These are phyloP conservation scores for Petrocephalus schoutedeni DNA, from an alignment of 2,797 vertebrate species.

Conservation along the genomic window DNA sequence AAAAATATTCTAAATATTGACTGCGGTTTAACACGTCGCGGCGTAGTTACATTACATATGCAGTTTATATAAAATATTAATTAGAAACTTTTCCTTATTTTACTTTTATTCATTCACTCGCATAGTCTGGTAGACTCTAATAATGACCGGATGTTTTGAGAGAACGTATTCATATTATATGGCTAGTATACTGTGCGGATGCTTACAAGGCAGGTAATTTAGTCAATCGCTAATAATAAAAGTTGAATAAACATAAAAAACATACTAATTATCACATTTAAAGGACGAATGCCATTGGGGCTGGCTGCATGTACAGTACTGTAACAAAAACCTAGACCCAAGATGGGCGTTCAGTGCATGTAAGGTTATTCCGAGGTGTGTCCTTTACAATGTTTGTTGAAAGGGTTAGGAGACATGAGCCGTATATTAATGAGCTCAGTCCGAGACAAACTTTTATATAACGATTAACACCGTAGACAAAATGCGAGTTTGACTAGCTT, in stretches of 20 bases:
- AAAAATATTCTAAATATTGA: background rate
- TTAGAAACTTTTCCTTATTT: background rate
- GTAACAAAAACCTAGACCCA: background rate
- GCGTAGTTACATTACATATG: background rate
- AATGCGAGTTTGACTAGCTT: background rate
- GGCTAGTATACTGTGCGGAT: background rate
- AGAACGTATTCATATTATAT: background rate
- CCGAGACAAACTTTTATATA: background rate
- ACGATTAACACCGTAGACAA: background rate
- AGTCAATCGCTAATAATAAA: background rate
- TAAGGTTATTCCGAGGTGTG: background rate
- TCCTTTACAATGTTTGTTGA: slow-evolving; percentile 11
- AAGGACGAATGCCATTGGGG: background rate
- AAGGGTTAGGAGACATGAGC: slow-evolving; percentile 5
- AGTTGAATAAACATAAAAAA: background rate
- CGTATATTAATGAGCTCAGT: background rate
- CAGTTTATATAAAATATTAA: background rate
- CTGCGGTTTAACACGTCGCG: background rate
- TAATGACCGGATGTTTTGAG: background rate
- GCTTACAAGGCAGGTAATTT: background rate
- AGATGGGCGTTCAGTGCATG: background rate
- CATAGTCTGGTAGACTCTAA: background rate
- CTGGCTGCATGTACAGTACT: background rate
- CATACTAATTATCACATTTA: background rate
- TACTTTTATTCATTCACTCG: background rate